Evolutionary conservation across 2,888 invertebrate genomes (phyloP), one percentile per base, ranked within the genome.

Genomic region (Machimus atricapillus): DNA sequence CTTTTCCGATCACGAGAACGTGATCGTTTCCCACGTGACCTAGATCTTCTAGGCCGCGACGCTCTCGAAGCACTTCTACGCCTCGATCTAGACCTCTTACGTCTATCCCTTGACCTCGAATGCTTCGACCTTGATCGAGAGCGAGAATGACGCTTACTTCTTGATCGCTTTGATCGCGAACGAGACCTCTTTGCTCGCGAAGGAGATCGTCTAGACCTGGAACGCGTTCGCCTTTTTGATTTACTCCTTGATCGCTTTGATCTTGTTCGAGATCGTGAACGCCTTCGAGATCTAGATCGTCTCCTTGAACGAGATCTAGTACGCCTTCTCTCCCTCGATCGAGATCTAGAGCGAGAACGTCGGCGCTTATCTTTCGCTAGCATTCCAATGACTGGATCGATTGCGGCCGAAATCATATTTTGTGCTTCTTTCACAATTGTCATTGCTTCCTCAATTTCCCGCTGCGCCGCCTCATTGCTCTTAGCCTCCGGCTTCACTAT

Each of bases 391-490:
- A 97, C 97, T 0, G 97, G 97, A 93, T 97, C 98, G 89, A 98
- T 97, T 16, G 98, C 97, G 9, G 98, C 98, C 0, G 98, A 97
- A 89, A 99, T 98, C 90, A 98, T 94, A 91, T 97, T 97, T 92
- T 98, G 98, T 0, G 98, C 98, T 93, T 99, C 98, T 91, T 98
- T 98, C 0, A 98, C 98, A 88, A 98, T 94, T 77, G 97, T 97
- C 98, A 99, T 98, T 0, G 98, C 98, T 92, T 98, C 98, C 92
- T 98, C 98, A 87, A 99, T 98, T 93, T 98, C 98, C 76, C 97
- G 95, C 91, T 98, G 97, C 0, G 98, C 98, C 1, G 98, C 98
- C 91, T 98, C 98, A 91, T 98, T 98, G 89, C 97, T 98, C 92
- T 98, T 98, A 0, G 98, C 97, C 91, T 98, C 98, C 0, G 98